A percentile compares a stretch with the other conserved stretches of the same genome.
Conservation (phyloP, 2,888 invertebrate genomes). For the Ichneumon xanthorius region DNA sequence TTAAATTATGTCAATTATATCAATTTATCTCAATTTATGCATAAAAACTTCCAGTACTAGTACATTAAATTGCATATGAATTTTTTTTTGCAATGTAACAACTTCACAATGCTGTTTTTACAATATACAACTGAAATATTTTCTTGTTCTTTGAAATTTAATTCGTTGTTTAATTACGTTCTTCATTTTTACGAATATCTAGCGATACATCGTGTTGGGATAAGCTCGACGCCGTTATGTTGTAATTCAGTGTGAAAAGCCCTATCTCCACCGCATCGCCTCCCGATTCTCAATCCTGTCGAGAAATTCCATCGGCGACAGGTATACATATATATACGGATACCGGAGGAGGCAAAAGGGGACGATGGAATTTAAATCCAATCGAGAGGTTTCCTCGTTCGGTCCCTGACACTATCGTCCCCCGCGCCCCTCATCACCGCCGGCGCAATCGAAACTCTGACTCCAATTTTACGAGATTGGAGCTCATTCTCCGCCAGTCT, state of each 20-base stretch:
- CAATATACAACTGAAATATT: too few relatives aligned
- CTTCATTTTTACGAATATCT: neutral
- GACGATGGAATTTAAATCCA: constrained; percentile 73
- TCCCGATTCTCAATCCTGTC: constrained; percentile 45
- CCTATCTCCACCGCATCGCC: constrained; percentile 30
- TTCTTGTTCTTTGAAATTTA: neutral
- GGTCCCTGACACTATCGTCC: constrained; percentile 10
- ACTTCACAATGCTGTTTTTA: too few relatives aligned
- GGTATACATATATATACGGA: neutral
- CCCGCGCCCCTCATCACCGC: neutral
- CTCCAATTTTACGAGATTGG: constrained; percentile 16
- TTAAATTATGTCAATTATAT: too few relatives aligned
- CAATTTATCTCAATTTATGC: too few relatives aligned
- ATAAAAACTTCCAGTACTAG: too few relatives aligned
- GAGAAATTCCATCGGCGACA: constrained; percentile 27
- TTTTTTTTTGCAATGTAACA: too few relatives aligned
- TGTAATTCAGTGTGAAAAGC: constrained; percentile 62
- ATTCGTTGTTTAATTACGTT: neutral
- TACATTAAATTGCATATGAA: too few relatives aligned
- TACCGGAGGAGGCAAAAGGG: constrained; percentile 18
- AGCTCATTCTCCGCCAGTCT: constrained; percentile 13
- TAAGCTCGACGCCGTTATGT: constrained; percentile 46
- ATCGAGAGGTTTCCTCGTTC: constrained; percentile 68
- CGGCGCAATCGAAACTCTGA: constrained; percentile 54
- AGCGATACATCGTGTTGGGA: neutral